phyloP scores from a whole-genome alignment of 1,140 invertebrate genomes.

The Bombyx mandarina region DNA sequence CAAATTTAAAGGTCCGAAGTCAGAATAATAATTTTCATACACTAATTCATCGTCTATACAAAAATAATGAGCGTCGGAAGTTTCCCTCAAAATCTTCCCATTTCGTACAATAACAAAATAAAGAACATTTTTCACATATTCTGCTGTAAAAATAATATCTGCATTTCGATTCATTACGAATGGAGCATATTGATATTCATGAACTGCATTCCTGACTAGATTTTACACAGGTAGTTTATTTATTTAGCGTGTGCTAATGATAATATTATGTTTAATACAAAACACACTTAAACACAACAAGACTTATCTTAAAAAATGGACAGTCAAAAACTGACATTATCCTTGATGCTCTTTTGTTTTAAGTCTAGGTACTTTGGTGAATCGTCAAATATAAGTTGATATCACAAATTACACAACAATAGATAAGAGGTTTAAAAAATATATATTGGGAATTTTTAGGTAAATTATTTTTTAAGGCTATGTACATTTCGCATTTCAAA shows the following conservation, averaged over 20 bases:
- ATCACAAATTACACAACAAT: too few relatives aligned
- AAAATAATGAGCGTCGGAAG: conserved; percentile 89
- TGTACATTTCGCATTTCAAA: too few relatives aligned
- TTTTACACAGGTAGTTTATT: too few relatives aligned
- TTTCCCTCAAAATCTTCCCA: conserved; percentile 77
- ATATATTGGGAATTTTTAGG: too few relatives aligned
- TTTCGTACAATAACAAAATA: conserved; percentile 55
- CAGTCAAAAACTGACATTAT: conserved; percentile 16
- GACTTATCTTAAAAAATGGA: too few relatives aligned
- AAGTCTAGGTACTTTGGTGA: conserved; percentile 4
- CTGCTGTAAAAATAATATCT: conserved; percentile 53
- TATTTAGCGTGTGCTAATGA: background rate
- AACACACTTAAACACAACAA: conserved; percentile 20
- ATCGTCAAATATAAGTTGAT: too few relatives aligned
- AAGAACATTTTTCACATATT: conserved; percentile 61
- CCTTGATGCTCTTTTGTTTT: conserved; percentile 24
- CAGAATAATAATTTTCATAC: conserved; percentile 97
- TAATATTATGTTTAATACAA: conserved; percentile 9
- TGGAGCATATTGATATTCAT: conserved; percentile 4
- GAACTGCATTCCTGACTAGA: too few relatives aligned
- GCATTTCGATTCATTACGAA: conserved; percentile 37
- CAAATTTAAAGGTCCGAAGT: conserved; percentile 97
- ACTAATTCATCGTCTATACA: conserved; percentile 90
- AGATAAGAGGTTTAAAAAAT: too few relatives aligned
- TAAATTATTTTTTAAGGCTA: too few relatives aligned